Evolutionary conservation across 1,140 invertebrate genomes (phyloP).

Genomic region (Psix sp.): DNA sequence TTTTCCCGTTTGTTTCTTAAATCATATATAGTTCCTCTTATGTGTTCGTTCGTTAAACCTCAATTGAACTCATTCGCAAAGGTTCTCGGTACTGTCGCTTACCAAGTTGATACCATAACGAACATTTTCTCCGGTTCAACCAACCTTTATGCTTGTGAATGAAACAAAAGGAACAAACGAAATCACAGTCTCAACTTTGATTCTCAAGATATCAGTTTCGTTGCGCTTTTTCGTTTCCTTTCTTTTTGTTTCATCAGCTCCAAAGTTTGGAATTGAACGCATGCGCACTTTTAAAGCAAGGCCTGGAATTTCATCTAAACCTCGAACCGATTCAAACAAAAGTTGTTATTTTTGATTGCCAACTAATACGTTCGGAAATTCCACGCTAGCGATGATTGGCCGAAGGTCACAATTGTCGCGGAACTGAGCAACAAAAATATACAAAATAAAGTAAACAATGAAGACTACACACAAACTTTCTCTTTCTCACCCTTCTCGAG

Average conservation of each 20-base stretch:
- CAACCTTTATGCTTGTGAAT: background rate
- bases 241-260: background rate
- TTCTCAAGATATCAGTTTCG: too few relatives aligned
- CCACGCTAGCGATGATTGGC: constrained; percentile 30
- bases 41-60: constrained; percentile 11
- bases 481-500: constrained; percentile 57
- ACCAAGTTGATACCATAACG: background rate
- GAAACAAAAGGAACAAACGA: background rate
- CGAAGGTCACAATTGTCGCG: constrained; percentile 36
- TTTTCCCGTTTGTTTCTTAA: constrained; percentile 17
- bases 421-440: constrained; percentile 27
- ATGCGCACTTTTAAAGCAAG: too few relatives aligned
- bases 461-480: constrained; percentile 33
- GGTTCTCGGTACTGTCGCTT: too few relatives aligned
- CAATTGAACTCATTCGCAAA: background rate
- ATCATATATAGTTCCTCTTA: constrained; percentile 21
- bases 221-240: constrained; percentile 2
- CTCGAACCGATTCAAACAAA: constrained; percentile 12
- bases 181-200: constrained; percentile 8
- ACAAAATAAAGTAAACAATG: constrained; percentile 8
- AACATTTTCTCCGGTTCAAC: background rate
- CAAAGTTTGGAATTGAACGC: constrained; percentile 42
- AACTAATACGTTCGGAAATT: constrained; percentile 19
- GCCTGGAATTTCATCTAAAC: constrained; percentile 39
- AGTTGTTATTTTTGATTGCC: constrained; percentile 26